Percentiles rank a stretch among this genome's conserved stretches.
phyloP scores from a whole-genome alignment of 92 coral and sea anemone genomes.

The Micromussa lordhowensis region DNA sequence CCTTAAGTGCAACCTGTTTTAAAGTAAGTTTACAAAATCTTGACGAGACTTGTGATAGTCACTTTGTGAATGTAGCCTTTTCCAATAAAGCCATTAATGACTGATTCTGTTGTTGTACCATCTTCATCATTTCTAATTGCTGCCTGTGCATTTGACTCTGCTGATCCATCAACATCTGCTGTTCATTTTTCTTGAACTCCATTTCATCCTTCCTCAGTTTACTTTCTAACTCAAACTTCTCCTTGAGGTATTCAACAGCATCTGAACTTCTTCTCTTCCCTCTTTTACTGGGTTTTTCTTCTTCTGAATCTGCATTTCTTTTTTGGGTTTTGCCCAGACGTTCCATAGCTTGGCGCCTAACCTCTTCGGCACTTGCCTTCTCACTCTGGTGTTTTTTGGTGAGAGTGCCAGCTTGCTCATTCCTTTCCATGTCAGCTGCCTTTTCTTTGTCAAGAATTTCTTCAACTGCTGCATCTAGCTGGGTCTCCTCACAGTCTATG shows the following conservation, averaged over 20 bases:
- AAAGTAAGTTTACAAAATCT: not conserved
- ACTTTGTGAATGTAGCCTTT: conserved; percentile 43
- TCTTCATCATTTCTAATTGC: conserved; percentile 52
- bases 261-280: conserved; percentile 52
- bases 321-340: conserved; percentile 34
- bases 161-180: conserved; percentile 37
- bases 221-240: conserved; percentile 28
- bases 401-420: conserved; percentile 25
- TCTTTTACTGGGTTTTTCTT: conserved; percentile 27
- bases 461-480: conserved; percentile 47
- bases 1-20: too few species aligned
- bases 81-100: conserved; percentile 30
- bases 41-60: conserved; percentile 1
- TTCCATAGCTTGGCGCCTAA: conserved; percentile 45
- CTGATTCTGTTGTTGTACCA: conserved; percentile 48
- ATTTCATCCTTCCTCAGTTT: too few species aligned
- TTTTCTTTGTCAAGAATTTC: conserved; percentile 42
- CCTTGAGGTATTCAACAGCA: conserved; percentile 48
- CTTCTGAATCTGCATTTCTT: conserved; percentile 38
- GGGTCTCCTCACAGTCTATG: conserved; percentile 32
- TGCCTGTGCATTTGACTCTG: conserved; percentile 40
- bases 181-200: conserved; percentile 41
- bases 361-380: conserved; percentile 52
- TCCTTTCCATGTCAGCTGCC: conserved; percentile 38
- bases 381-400: conserved; percentile 24